Percentiles rank a stretch among this genome's conserved stretches.
phyloP scores from a whole-genome alignment of 2,113 vertebrate genomes.

The Tyrannus savana region DNA sequence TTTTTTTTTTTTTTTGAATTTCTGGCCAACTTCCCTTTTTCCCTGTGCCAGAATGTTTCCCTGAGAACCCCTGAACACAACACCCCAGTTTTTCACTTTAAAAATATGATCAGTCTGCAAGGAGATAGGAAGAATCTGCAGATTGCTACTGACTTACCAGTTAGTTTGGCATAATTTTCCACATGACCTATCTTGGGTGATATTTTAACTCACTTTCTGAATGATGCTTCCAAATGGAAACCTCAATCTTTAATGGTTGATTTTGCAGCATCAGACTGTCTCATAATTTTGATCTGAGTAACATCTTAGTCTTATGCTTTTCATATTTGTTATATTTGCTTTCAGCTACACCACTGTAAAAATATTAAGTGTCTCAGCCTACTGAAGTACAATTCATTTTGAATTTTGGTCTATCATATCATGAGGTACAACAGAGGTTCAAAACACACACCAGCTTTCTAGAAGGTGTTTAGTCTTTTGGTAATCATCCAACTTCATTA shows the following conservation, averaged over 20 bases:
- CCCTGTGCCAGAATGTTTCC: conserved; percentile 28
- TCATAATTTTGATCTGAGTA: not conserved
- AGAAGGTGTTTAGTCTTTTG: not conserved
- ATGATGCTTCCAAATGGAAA: not conserved
- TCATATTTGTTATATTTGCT: not conserved
- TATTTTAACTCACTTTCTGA: conserved; percentile 15
- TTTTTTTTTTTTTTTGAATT: not conserved
- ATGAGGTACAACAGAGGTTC: not conserved
- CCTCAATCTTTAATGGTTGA: not conserved
- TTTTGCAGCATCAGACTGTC: not conserved
- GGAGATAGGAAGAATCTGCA: conserved; percentile 4
- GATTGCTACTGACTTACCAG: conserved; percentile 19
- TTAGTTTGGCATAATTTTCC: conserved; percentile 27
- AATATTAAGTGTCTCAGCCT: not conserved
- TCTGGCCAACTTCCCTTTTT: conserved; percentile 10
- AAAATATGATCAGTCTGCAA: conserved; percentile 42
- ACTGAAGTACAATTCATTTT: not conserved
- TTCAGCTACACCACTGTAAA: not conserved
- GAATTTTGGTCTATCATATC: not conserved
- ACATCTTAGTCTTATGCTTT: not conserved
- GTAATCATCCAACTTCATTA: not conserved
- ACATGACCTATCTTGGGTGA: conserved; percentile 27
- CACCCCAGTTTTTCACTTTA: conserved; percentile 54
- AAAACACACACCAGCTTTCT: not conserved
- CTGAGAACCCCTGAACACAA: conserved; percentile 60